Evolutionary conservation across 2,888 invertebrate genomes (phyloP).

Genomic region (Acrocera orbiculus): DNA sequence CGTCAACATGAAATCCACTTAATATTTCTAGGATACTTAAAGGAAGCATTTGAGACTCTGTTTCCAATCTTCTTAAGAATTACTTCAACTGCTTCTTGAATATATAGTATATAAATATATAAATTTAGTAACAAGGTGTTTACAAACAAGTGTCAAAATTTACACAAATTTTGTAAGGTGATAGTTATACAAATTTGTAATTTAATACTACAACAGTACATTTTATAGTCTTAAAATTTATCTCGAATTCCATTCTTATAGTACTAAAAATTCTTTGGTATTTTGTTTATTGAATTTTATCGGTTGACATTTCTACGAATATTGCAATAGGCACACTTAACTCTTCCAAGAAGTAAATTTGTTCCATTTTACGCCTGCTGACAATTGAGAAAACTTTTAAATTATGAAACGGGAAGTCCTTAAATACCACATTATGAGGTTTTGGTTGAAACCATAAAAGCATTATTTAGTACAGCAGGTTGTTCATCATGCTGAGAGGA

Average conservation of each 20-base stretch:
- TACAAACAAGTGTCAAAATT: constrained; percentile 12
- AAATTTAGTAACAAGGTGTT: constrained; percentile 7
- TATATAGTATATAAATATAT: too few species aligned
- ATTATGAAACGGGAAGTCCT: constrained; percentile 3
- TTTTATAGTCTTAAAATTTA: too few species aligned
- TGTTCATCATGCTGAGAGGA: constrained; percentile 10
- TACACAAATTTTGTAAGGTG: constrained; percentile 8
- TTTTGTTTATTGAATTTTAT: too few species aligned
- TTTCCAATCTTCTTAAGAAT: too few species aligned
- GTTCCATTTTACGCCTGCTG: neutral
- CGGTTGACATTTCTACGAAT: too few species aligned
- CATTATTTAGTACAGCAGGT: constrained; percentile 9
- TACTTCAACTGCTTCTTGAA: too few species aligned
- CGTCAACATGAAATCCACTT: too few species aligned
- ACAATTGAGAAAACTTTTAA: neutral
- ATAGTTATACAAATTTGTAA: constrained; percentile 10
- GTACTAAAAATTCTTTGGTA: too few species aligned
- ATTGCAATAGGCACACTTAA: neutral
- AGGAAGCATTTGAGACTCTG: too few species aligned
- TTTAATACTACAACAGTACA: neutral
- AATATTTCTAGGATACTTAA: too few species aligned
- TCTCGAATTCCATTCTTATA: too few species aligned
- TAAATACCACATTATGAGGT: constrained; percentile 13
- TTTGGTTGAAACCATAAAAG: constrained; percentile 11
- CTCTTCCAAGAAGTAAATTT: constrained; percentile 3